These are phyloP conservation scores for Sebastes iracundus DNA, from an alignment of 2,797 vertebrate species.

Conservation along the genomic window DNA sequence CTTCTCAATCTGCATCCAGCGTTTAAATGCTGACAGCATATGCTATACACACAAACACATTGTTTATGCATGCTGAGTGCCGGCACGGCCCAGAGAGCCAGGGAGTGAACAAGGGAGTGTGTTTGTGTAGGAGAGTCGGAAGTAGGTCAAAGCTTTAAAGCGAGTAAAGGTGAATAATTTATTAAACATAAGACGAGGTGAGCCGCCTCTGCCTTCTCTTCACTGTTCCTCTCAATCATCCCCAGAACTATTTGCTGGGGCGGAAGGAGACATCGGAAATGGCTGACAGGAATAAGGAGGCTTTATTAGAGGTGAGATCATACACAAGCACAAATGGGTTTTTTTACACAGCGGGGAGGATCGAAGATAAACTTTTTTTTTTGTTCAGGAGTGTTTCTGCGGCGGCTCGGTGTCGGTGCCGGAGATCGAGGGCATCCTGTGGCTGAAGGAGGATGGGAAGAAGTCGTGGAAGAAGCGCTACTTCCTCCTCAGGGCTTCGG, in stretches of 20 bases:
- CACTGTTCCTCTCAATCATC: conserved; percentile 26
- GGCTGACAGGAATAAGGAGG: conserved; percentile 98
- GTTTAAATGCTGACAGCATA: conserved; percentile 13
- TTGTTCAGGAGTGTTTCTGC: conserved; percentile 93
- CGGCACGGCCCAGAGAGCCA: conserved; percentile 12
- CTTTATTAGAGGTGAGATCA: conserved; percentile 89
- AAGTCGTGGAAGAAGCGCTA: conserved; percentile 99
- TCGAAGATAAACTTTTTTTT: background rate
- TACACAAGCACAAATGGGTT: background rate
- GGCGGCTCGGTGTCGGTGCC: conserved; percentile 95
- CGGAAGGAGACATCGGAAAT: conserved; percentile 96
- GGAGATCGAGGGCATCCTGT: conserved; percentile 96
- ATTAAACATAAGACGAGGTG: conserved; percentile 62
- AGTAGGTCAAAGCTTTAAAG: conserved; percentile 75
- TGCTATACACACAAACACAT: conserved; percentile 40
- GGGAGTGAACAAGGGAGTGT: conserved; percentile 26
- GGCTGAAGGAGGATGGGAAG: conserved; percentile 98
- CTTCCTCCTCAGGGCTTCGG: conserved; percentile 96
- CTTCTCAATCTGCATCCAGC: background rate
- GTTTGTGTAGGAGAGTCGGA: conserved; percentile 60
- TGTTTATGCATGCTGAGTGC: conserved; percentile 58
- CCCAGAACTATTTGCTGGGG: conserved; percentile 96
- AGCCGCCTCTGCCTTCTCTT: background rate
- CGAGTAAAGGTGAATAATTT: conserved; percentile 74
- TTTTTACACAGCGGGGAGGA: background rate